phyloP scores from a whole-genome alignment of 2,888 invertebrate genomes.

The Anorthoa munda region DNA sequence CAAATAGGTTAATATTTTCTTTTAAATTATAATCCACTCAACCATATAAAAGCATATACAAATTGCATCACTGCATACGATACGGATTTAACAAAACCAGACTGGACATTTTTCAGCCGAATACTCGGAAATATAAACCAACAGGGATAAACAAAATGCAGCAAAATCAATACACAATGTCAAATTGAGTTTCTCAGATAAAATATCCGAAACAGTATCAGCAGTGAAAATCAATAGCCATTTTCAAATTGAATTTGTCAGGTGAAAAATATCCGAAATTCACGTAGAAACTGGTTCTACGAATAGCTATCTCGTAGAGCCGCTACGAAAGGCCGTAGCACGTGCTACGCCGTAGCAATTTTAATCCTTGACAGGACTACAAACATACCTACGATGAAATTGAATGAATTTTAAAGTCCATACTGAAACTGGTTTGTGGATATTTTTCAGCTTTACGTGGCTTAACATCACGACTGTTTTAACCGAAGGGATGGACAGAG shows the following conservation, averaged over 20 bases:
- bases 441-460: background rate
- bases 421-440: background rate
- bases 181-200: background rate
- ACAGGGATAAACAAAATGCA: too few species aligned
- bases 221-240: background rate
- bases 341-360: conserved; percentile 47
- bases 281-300: background rate
- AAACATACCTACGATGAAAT: background rate
- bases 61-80: background rate
- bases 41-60: background rate
- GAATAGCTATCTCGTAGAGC: conserved; percentile 11
- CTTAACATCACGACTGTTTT: background rate
- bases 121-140: background rate
- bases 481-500: background rate
- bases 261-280: background rate
- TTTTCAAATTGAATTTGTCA: background rate
- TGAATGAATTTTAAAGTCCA: background rate
- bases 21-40: too few species aligned
- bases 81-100: background rate
- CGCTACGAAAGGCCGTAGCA: conserved; percentile 38
- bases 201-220: too few species aligned
- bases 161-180: background rate
- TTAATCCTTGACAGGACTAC: background rate
- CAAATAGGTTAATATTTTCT: too few species aligned
- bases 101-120: background rate